Evolutionary conservation across 1,140 invertebrate genomes (phyloP), one percentile per base, ranked within the genome.

Genomic region (Drosophila sucinea): DNA sequence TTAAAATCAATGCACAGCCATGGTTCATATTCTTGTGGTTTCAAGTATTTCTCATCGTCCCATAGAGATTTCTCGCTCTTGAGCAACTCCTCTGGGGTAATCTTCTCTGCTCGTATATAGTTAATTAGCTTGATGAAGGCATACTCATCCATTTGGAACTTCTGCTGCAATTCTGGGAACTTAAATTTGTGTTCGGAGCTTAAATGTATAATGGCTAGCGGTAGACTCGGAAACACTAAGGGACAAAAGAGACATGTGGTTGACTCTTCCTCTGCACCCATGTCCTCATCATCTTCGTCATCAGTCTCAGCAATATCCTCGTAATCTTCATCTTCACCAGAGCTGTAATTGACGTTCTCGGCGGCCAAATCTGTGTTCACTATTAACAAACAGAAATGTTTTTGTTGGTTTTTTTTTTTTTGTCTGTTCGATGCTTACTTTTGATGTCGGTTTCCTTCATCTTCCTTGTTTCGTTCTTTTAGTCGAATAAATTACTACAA

Each of bases 41-140:
- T 95, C 67, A 98, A 94, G 92, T 96, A 98, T 40, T 92, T 92
- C 57, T 95, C 94, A 83, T 98, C 96, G 73, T 94, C 94, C 96
- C 96, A 97, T 0, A 67, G 11, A 8, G 93, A 91, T 63, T 93
- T 90, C 27, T 92, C 90, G 3, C 93, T 80, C 10, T 92, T 91
- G 41, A 94, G 93, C 10, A 97, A 91, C 27, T 94, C 92, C 44
- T 95, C 91, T 38, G 94, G 93, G n/a, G 79, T 92, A 23, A 94
- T 89, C 78, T 95, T 94, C 60, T 95, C 93, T 32, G 92, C 93
- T 79, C 97, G 94, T 60, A 98, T 96, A 85, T 95, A 98, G 93
- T 98, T 98, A 10, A 98, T 95, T 75, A 98, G 92, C 92, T 92
- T 97, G 23, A 98, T 97, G 77, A 96, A 98, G 0, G 95, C 95